Evolutionary conservation across 2,888 invertebrate genomes (phyloP).

Genomic region (Girardia tigrina): DNA sequence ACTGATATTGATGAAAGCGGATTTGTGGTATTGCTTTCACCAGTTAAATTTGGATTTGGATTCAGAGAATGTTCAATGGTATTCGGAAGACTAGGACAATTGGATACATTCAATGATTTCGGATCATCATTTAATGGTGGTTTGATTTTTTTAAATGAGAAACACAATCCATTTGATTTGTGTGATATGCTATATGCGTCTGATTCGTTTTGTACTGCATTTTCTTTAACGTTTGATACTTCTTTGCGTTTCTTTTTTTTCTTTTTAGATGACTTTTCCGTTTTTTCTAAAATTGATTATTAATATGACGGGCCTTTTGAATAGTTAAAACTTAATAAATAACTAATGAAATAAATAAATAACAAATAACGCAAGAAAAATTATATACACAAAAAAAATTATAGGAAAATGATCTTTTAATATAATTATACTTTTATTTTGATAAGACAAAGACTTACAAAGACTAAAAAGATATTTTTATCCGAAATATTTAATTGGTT

Average conservation of each 20-base stretch:
- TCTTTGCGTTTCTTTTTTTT: constrained; percentile 14
- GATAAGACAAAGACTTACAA: too few relatives aligned
- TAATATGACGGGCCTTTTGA: too few relatives aligned
- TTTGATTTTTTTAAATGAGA: neutral
- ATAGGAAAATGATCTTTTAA: too few relatives aligned
- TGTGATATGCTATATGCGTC: constrained; percentile 11
- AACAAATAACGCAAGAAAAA: too few relatives aligned
- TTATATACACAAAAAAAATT: too few relatives aligned
- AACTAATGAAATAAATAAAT: too few relatives aligned
- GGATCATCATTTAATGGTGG: neutral
- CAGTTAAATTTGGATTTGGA: neutral
- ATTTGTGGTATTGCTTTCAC: neutral
- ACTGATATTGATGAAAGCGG: neutral
- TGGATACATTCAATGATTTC: neutral
- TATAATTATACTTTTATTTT: too few relatives aligned
- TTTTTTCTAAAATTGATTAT: constrained; percentile 7
- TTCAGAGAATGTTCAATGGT: neutral
- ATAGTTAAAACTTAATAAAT: too few relatives aligned
- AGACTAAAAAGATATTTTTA: too few relatives aligned
- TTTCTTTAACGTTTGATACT: neutral
- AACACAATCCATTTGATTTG: constrained; percentile 4
- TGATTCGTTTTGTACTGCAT: constrained; percentile 4
- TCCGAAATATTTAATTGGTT: too few relatives aligned
- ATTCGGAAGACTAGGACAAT: neutral
- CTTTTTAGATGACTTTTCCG: constrained; percentile 10